These are phyloP conservation scores for Dromius quadrimaculatus DNA, from an alignment of 2,888 invertebrate genomes.

Conservation along the genomic window DNA sequence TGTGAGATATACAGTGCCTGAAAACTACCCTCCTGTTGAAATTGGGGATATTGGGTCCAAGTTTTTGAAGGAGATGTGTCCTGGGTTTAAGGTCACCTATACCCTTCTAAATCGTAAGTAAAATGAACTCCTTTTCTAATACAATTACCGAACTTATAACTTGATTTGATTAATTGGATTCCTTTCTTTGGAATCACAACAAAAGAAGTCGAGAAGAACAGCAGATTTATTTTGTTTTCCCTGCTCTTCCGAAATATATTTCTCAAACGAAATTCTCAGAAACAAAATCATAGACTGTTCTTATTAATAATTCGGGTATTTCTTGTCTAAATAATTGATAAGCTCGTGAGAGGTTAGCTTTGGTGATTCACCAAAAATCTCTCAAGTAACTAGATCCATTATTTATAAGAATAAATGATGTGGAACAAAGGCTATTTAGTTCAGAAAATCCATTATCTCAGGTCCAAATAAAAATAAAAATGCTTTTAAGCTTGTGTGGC, in stretches of 20 bases:
- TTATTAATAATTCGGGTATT: not conserved
- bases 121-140: too few species aligned
- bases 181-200: not conserved
- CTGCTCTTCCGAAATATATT: too few species aligned
- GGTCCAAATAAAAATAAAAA: too few species aligned
- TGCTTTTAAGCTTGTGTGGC: too few species aligned
- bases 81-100: not conserved
- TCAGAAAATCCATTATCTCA: too few species aligned
- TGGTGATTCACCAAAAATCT: not conserved
- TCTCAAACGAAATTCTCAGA: too few species aligned
- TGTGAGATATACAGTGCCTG: not conserved
- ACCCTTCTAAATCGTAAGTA: slow-evolving; percentile 15
- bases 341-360: not conserved
- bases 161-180: not conserved
- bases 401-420: slow-evolving; percentile 11
- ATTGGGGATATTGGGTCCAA: not conserved
- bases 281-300: not conserved
- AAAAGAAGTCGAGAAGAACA: not conserved
- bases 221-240: slow-evolving; percentile 3
- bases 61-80: not conserved
- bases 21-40: not conserved
- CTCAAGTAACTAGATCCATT: not conserved
- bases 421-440: not conserved
- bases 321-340: slow-evolving; percentile 12
- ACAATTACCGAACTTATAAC: too few species aligned